phyloP scores from a whole-genome alignment of 2,113 vertebrate genomes.

The Diphyllodes magnificus region DNA sequence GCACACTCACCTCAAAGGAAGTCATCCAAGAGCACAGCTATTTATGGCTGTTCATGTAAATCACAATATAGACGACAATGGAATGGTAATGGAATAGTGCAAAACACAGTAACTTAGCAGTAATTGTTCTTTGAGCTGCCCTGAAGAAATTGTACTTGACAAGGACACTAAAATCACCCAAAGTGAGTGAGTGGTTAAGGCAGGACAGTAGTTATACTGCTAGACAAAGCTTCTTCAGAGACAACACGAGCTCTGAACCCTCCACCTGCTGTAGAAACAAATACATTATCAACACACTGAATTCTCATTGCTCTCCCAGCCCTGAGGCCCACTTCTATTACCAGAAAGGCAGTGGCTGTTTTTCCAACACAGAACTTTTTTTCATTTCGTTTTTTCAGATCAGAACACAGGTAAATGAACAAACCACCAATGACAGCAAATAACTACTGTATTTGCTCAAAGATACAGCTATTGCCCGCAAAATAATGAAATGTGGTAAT shows the following conservation, averaged over 20 bases:
- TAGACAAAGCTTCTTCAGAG: background rate
- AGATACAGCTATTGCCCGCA: background rate
- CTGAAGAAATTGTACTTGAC: background rate
- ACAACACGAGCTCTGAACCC: background rate
- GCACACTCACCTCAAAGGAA: slow-evolving; percentile 31
- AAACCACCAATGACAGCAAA: background rate
- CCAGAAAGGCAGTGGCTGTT: background rate
- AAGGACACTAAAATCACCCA: background rate
- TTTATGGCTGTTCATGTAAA: slow-evolving; percentile 50
- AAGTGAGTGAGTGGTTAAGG: background rate
- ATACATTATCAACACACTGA: background rate
- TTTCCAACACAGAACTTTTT: background rate
- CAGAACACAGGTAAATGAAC: background rate
- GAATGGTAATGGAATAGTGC: background rate
- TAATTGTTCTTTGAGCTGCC: background rate
- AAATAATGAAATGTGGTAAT: background rate
- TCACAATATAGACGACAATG: slow-evolving; percentile 2
- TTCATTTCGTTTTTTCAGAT: background rate
- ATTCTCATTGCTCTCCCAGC: background rate
- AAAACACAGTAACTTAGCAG: background rate
- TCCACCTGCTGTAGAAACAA: background rate
- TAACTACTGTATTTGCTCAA: background rate
- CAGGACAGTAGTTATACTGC: background rate
- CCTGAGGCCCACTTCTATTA: background rate
- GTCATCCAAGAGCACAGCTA: slow-evolving; percentile 61